Conservation (phyloP, 1,140 invertebrate species). For the Tetramorium parvispinum region DNA sequence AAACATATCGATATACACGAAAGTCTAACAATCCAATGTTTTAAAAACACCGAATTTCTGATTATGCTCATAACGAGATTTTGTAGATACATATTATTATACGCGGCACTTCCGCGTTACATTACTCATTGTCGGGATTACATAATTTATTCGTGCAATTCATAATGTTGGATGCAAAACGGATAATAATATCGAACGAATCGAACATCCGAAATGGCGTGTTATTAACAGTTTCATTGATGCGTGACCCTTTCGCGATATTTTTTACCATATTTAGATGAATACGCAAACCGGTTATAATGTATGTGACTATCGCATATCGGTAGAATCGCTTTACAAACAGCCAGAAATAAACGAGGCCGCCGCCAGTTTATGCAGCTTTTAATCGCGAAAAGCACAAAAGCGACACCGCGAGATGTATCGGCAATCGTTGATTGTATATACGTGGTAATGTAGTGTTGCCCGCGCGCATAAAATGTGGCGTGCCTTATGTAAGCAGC, state of each 20-base stretch:
- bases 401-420: conserved; percentile 15
- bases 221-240: conserved; percentile 30
- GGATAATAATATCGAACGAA: conserved; percentile 2
- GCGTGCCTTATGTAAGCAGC: background rate
- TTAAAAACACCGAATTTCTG: conserved; percentile 17
- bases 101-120: background rate
- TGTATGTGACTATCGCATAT: background rate
- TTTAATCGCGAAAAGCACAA: conserved; percentile 37
- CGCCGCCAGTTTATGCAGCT: conserved; percentile 46
- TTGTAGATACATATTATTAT: conserved; percentile 1
- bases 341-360: conserved; percentile 34
- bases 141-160: conserved; percentile 13
- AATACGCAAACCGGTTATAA: background rate
- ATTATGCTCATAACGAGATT: conserved; percentile 3
- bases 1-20: background rate
- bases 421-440: background rate
- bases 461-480: background rate
- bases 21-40: background rate
- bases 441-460: background rate
- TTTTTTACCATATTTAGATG: conserved; percentile 18
- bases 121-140: background rate
- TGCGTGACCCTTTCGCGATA: background rate
- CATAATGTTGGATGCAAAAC: background rate
- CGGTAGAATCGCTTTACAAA: conserved; percentile 30
- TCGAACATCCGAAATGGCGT: conserved; percentile 16